Conservation (phyloP, 92 coral and sea anemone genomes). For the Umimayanthus kanabou region DNA sequence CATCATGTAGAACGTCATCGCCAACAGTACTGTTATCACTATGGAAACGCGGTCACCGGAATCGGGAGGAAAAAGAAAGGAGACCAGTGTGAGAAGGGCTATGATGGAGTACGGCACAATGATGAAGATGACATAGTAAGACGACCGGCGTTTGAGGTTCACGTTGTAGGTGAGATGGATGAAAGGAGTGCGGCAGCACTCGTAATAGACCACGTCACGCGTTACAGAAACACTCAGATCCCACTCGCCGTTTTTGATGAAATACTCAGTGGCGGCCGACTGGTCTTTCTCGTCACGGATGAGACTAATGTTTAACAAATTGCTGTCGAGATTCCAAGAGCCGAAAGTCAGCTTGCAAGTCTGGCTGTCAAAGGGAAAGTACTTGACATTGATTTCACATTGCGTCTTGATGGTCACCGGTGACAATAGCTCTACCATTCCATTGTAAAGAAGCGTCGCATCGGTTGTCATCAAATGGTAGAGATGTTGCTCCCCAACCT, state of each 20-base stretch:
- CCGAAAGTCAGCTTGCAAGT: background rate
- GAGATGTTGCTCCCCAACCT: background rate
- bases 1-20: slow-evolving; percentile 57
- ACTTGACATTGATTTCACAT: background rate
- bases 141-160: slow-evolving; percentile 32
- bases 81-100: slow-evolving; percentile 42
- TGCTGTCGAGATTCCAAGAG: background rate
- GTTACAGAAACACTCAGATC: slow-evolving; percentile 36
- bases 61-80: slow-evolving; percentile 50
- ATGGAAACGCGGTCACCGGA: slow-evolving; percentile 57
- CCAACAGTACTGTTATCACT: slow-evolving; percentile 54
- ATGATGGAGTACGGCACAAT: slow-evolving; percentile 54
- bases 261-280: slow-evolving; percentile 17
- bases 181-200: background rate
- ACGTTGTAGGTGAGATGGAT: slow-evolving; percentile 44
- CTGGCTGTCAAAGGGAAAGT: background rate
- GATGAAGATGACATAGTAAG: slow-evolving; percentile 48
- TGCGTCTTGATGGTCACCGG: background rate
- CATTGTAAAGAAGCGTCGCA: background rate
- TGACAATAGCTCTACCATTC: background rate
- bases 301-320: background rate
- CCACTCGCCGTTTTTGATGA: slow-evolving; percentile 58
- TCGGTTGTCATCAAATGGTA: background rate
- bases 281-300: background rate
- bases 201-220: slow-evolving; percentile 1